Evolutionary conservation across 2,113 vertebrate species (phyloP).

Genomic region (Athene cunicularia): DNA sequence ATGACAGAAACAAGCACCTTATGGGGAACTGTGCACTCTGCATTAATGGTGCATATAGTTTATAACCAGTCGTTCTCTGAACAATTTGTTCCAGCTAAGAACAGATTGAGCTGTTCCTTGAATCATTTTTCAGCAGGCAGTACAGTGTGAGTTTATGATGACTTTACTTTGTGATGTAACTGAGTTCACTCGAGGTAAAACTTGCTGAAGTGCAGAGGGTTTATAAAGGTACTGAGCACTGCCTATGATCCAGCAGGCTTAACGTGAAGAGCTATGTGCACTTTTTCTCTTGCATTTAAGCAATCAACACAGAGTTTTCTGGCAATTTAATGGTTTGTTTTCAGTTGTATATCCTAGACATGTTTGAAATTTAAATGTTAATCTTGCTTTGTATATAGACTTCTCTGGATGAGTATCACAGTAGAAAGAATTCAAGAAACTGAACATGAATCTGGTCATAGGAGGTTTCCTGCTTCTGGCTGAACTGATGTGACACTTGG

Average conservation of each 20-base stretch:
- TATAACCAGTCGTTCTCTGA: slow-evolving; percentile 54
- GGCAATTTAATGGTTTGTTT: background rate
- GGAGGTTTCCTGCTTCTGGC: background rate
- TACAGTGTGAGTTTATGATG: slow-evolving; percentile 32
- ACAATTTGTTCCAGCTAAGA: slow-evolving; percentile 69
- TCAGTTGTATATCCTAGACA: background rate
- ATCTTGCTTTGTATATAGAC: background rate
- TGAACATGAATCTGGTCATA: background rate
- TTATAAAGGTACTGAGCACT: background rate
- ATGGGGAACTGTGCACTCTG: background rate
- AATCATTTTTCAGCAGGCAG: slow-evolving; percentile 54
- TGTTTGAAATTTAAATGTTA: background rate
- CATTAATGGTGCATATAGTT: slow-evolving; percentile 38
- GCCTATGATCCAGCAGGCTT: background rate
- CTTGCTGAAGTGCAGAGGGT: background rate
- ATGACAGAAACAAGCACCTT: background rate
- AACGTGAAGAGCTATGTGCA: background rate
- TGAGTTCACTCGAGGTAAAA: slow-evolving; percentile 62
- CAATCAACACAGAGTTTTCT: background rate
- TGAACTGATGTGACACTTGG: background rate
- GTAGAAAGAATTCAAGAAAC: background rate
- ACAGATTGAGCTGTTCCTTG: slow-evolving; percentile 72
- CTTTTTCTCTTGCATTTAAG: background rate
- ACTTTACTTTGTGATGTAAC: slow-evolving; percentile 18
- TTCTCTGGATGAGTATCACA: background rate